Base-by-base conservation (phyloP, 2,113 vertebrate species). In the Nycticorax nycticorax region DNA sequence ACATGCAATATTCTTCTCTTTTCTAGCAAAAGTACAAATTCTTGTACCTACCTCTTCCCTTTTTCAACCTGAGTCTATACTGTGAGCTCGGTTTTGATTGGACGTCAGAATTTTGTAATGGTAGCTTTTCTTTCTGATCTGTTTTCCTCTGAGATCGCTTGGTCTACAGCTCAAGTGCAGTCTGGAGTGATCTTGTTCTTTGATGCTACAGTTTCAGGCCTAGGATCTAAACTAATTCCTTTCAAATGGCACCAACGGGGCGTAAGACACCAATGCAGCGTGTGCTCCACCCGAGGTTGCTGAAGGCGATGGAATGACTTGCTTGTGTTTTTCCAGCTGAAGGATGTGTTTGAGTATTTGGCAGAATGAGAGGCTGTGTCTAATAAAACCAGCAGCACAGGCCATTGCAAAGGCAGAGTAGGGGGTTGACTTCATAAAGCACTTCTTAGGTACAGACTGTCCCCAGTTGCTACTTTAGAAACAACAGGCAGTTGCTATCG, bases 1-100 rank as follows among this genome's bases (percentile, higher is more conserved):
- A 12, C 4, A 6, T 15, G 11, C 21, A 28, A 9, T 33, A 26
- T 33, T 52, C 14, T 41, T 68, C 43, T 15, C 24, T 53, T 85
- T 21, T 37, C 23, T 24, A 33, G n/a, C 32, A 63, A 43, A 74
- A 67, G 43, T 21, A 20, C 28, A 15, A 53, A 45, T 60, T 33
- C 30, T 4, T 1, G 1, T 28, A 27, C 7, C 21, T 43, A 1
- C 2, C 12, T 9, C 18, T 57, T 35, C 9, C 7, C 33, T 76
- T 76, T 64, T 79, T 48, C 48, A 62, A 0, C 13, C 10, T 14
- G 4, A 68, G 23, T 27, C 52, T 43, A 12, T 27, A n/a, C 12
- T 24, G 18, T 8, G 2, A 48, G 55, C 10, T n/a, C 57, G 14
- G 8, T 53, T 81, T 64, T 2, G 5, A 7, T 3, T 45, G 35